Evolutionary conservation across 2,113 vertebrate genomes (phyloP), one percentile per base, ranked within the genome.

Genomic region (Puma concolor): DNA sequence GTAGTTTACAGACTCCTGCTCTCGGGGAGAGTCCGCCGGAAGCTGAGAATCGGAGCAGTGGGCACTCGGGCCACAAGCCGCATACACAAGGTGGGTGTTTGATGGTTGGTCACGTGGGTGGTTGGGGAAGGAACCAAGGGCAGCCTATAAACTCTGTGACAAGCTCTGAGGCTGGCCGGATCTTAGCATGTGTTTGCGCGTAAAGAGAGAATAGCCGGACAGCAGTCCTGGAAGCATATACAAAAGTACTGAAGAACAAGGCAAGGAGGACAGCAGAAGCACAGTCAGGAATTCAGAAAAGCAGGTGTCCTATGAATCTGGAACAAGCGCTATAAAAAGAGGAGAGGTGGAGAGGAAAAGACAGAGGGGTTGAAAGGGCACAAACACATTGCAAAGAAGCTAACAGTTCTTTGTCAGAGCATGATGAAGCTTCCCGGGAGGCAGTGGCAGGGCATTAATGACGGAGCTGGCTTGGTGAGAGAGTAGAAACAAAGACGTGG

Each of bases 31-130:
- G 11, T 83, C 41, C 36, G 4, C 7, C 36, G 29, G 31, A 54
- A 54, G 38, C 41, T 33, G 41, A 13, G 69, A 52, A 29, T 0
- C 23, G 1, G 31, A 23, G 17, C 3, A 8, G 21, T 4, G 31
- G 64, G 14, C n/a, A 23, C 16, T 1, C 0, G 4, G 4, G 29
- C 19, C 1, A 0, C 0, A n/a, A 31, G n/a, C 16, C 2, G 74
- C 0, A 0, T 19, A 2, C 13, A 23, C 2, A 31, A 50, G 36
- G 16, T 0, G 0, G 41, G 29, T 2, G 11, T 19, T 33, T 52
- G 9, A 4, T 3, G 4, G 12, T 8, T 3, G 4, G 12, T 8
- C 38, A 0, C 25, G 0, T 5, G 10, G 16, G 52, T 2, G 1
- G 50, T 88, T 27, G 29, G 52, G 36, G 27, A 33, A 50, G 44